These are phyloP conservation scores for Furcula furcula DNA, from an alignment of 2,888 invertebrate species.

Conservation along the genomic window DNA sequence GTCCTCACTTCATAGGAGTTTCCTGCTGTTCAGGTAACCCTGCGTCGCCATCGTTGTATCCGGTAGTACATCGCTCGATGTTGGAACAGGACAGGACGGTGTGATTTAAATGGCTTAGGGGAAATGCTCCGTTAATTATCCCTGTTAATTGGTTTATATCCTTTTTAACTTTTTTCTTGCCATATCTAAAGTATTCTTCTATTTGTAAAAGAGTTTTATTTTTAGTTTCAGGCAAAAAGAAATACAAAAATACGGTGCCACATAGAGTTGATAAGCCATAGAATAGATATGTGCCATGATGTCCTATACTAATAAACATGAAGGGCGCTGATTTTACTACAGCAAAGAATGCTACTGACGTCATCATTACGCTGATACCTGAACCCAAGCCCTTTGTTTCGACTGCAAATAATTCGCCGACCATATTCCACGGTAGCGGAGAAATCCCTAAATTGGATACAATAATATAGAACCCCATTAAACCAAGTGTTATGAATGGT, in stretches of 20 bases:
- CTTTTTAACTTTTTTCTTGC: conserved; percentile 43
- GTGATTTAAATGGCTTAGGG: no score
- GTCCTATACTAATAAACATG: conserved; percentile 80
- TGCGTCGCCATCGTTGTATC: no score
- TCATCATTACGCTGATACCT: conserved; percentile 84
- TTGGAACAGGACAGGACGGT: no score
- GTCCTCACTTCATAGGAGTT: no score
- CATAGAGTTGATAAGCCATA: conserved; percentile 83
- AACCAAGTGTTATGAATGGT: conserved; percentile 66
- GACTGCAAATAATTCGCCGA: conserved; percentile 87
- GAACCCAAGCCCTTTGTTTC: conserved; percentile 85
- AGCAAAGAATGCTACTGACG: conserved; percentile 84
- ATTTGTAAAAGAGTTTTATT: conserved; percentile 85
- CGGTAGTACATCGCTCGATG: no score
- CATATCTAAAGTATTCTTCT: conserved; percentile 78
- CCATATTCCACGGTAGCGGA: conserved; percentile 88
- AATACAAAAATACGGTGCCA: conserved; percentile 82
- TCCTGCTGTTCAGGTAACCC: no score
- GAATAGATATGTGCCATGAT: conserved; percentile 83
- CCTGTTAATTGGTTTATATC: no score
- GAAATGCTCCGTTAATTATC: no score
- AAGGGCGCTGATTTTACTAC: conserved; percentile 86
- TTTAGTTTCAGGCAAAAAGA: conserved; percentile 85
- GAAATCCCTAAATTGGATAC: conserved; percentile 83
- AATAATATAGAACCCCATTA: conserved; percentile 81